phyloP scores from a whole-genome alignment of 2,888 invertebrate species.

The Yponomeuta evonymella region DNA sequence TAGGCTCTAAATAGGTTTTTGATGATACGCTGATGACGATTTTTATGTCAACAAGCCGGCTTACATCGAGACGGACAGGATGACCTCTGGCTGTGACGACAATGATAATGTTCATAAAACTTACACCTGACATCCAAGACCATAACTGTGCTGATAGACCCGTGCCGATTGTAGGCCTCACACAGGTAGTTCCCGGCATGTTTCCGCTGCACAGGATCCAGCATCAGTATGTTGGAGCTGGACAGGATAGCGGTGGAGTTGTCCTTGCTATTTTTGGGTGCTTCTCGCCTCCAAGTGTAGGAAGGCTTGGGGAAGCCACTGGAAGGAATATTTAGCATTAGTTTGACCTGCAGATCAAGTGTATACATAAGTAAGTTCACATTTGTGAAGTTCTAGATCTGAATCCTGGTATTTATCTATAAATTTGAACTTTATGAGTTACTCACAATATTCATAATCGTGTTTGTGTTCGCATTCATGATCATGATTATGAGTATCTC shows the following conservation, averaged over 20 bases:
- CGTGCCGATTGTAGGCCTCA: constrained; percentile 87
- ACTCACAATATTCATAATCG: too few relatives aligned
- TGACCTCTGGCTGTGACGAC: neutral
- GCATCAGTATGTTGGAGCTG: constrained; percentile 65
- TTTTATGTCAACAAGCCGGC: too few relatives aligned
- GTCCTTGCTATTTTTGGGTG: constrained; percentile 39
- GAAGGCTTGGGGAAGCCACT: constrained; percentile 82
- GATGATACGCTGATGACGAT: too few relatives aligned
- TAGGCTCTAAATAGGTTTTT: too few relatives aligned
- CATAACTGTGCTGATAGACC: constrained; percentile 80
- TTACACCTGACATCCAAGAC: constrained; percentile 90
- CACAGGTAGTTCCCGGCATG: constrained; percentile 88
- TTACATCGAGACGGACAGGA: too few relatives aligned
- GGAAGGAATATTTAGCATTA: constrained; percentile 20
- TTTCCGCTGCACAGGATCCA: constrained; percentile 79
- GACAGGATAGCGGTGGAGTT: constrained; percentile 54
- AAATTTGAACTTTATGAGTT: too few relatives aligned
- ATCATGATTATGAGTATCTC: too few relatives aligned
- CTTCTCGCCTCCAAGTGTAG: constrained; percentile 82
- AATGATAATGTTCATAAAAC: constrained; percentile 38
- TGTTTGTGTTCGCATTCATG: too few relatives aligned
- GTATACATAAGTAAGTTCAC: too few relatives aligned
- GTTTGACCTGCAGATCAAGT: neutral
- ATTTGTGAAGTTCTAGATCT: too few relatives aligned
- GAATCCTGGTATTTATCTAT: too few relatives aligned